phyloP scores from a whole-genome alignment of 2,797 vertebrate genomes.

The Cryptoprocta ferox region DNA sequence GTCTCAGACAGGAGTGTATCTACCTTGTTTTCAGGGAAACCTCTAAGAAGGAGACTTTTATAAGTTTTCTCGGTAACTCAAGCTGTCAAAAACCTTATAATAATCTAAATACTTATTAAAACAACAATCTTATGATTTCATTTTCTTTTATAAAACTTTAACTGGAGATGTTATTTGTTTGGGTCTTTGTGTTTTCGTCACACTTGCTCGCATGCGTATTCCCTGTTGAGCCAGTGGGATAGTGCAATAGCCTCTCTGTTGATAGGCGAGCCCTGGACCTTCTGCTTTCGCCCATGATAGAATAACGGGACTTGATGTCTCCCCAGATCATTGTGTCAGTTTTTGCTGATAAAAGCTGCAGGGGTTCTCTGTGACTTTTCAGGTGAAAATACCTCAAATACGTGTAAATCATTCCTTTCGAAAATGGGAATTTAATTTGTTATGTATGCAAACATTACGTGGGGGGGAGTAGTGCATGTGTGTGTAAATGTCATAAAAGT shows the following conservation, averaged over 20 bases:
- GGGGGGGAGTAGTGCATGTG: neutral
- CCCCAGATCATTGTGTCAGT: neutral
- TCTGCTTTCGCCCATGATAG: neutral
- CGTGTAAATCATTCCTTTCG: neutral
- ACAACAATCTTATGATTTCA: neutral
- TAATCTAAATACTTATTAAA: neutral
- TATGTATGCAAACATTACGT: neutral
- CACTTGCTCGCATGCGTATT: neutral
- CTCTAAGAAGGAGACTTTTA: neutral
- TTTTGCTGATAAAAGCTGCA: slow-evolving; percentile 40
- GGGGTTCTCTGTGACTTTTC: neutral
- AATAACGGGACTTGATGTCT: neutral
- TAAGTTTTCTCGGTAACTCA: neutral
- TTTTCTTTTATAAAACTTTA: slow-evolving; percentile 8
- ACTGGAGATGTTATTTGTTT: neutral
- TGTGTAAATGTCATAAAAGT: neutral
- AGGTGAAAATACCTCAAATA: slow-evolving; percentile 32
- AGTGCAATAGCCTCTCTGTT: neutral
- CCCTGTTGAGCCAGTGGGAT: neutral
- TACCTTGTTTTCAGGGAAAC: neutral
- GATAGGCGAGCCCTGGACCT: neutral
- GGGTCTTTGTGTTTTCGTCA: neutral
- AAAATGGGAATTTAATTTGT: slow-evolving; percentile 34
- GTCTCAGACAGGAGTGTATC: neutral
- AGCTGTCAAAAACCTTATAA: neutral